Base-by-base conservation (phyloP, 2,888 invertebrate species). In the Drosophila subsilvestris region DNA sequence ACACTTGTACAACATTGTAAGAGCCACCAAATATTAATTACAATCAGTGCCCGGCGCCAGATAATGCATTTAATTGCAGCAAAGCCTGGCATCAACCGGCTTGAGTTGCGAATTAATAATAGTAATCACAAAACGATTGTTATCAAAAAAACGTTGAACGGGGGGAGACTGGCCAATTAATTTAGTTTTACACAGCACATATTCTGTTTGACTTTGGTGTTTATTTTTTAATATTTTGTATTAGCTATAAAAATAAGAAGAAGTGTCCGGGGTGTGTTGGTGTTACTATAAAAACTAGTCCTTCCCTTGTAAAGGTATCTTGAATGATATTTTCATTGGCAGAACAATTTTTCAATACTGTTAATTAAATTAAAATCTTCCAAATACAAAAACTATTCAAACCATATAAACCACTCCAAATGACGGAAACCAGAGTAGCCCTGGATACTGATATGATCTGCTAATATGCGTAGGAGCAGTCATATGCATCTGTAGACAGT, bases 71-170 rank as follows among this genome's bases (percentile, higher is more conserved):
- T 57, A 56, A 68, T 57, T 56, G 58, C 69, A 32, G 25, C 69
- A 69, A 68, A 69, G 66, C 66, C 66, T 57, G 57, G 29, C 32
- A 10, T 7, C 29, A n/a, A 57, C 66, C 69, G 66, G 66, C 68
- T 66, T 49, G 14, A 17, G 22, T 10, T 32, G 14, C 18, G 55
- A 56, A 56, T 68, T 66, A 56, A 57, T 56, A 66, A 66, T 66
- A 32, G 43, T 47, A 49, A 17, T 66, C 25, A 48, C 42, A 68
- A 9, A n/a, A 6, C 14, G 37, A 37, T n/a, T 37, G 37, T 37
- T 6, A 37, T n/a, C 42, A 18, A 68, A 48, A 22, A 55, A 55
- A 27, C 37, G 29, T 45, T 22, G 55, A 42, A 56, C 18, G 37
- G 17, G 12, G 12, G 4, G 12, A 17, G 58, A 57, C 57, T 49